phyloP scores from a whole-genome alignment of 2,888 invertebrate genomes.

The Hipparchia sbordonii region DNA sequence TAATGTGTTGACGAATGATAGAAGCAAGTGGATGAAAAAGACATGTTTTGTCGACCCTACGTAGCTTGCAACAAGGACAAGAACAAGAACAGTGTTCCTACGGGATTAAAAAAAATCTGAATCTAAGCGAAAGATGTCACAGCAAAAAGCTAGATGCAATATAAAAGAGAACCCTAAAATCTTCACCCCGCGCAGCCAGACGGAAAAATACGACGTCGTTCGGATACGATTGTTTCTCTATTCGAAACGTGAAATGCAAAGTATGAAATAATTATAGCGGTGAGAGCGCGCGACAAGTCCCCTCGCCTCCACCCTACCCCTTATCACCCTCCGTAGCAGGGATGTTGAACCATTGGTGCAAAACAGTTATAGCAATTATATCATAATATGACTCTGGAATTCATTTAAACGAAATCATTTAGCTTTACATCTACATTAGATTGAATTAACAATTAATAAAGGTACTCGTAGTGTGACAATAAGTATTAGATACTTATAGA shows the following conservation, averaged over 20 bases:
- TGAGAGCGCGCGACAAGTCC: slow-evolving; percentile 62
- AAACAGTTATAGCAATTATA: too few relatives aligned
- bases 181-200: slow-evolving; percentile 20
- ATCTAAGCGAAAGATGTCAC: neutral
- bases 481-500: too few relatives aligned
- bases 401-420: too few relatives aligned
- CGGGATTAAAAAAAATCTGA: neutral
- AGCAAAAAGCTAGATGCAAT: neutral
- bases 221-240: slow-evolving; percentile 66
- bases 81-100: neutral
- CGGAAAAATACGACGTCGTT: slow-evolving; percentile 41
- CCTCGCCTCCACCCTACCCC: slow-evolving; percentile 36
- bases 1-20: too few relatives aligned
- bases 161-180: slow-evolving; percentile 45
- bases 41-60: too few relatives aligned
- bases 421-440: too few relatives aligned
- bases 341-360: neutral
- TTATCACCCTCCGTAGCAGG: neutral
- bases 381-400: too few relatives aligned
- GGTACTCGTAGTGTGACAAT: too few relatives aligned
- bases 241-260: slow-evolving; percentile 66
- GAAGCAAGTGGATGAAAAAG: too few relatives aligned
- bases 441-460: too few relatives aligned
- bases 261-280: slow-evolving; percentile 79
- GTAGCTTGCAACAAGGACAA: too few relatives aligned